These are phyloP conservation scores for Chaetodon trifasciatus DNA, from an alignment of 2,797 vertebrate species.

Conservation along the genomic window DNA sequence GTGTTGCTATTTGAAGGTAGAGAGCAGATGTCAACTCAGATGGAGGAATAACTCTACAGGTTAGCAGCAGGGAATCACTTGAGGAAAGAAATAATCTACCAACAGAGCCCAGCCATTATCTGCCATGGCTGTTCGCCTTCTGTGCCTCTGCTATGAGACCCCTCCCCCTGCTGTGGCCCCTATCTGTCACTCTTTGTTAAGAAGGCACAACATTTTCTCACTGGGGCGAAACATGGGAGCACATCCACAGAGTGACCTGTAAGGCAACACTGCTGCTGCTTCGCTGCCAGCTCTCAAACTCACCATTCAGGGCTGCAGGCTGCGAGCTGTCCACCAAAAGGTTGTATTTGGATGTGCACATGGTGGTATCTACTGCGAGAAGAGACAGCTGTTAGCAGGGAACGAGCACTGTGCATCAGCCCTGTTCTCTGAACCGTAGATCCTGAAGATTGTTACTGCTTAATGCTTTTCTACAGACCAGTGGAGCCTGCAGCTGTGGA, in stretches of 20 bases:
- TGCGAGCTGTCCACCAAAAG: neutral
- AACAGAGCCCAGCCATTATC: conserved; percentile 32
- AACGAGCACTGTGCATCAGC: neutral
- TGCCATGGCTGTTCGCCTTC: conserved; percentile 17
- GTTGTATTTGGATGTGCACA: neutral
- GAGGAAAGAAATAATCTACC: neutral
- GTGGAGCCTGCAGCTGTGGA: conserved; percentile 24
- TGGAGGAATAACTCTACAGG: conserved; percentile 7
- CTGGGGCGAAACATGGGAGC: conserved; percentile 43
- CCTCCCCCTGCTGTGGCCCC: conserved; percentile 68
- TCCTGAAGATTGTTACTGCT: conserved; percentile 50
- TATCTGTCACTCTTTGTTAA: conserved; percentile 75
- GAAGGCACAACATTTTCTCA: conserved; percentile 48
- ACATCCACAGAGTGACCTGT: conserved; percentile 34
- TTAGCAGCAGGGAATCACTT: conserved; percentile 26
- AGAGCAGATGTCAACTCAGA: conserved; percentile 1
- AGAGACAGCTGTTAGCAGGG: conserved; percentile 1
- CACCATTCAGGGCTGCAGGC: neutral
- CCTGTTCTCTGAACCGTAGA: conserved; percentile 56
- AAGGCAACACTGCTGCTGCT: conserved; percentile 27
- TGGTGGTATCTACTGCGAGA: neutral
- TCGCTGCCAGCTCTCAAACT: conserved; percentile 16
- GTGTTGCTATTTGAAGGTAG: conserved; percentile 7
- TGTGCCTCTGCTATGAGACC: conserved; percentile 20
- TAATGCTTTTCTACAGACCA: conserved; percentile 21